Evolutionary conservation across 2,888 invertebrate genomes (phyloP).

Genomic region (Argyresthia albistria): DNA sequence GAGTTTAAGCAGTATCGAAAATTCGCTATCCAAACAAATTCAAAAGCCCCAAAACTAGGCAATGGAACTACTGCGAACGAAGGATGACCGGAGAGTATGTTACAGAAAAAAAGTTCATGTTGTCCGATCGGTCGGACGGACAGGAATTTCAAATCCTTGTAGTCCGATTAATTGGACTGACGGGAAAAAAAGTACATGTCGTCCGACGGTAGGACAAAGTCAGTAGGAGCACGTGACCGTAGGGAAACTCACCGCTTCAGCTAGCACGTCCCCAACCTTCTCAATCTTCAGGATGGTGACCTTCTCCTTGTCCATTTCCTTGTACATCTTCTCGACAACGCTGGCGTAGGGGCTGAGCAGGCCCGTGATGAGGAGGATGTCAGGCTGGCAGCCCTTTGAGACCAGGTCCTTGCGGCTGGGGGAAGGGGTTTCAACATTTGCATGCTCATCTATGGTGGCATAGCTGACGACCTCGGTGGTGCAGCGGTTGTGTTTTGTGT

Average conservation of each 20-base stretch:
- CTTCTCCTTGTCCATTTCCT: slow-evolving; percentile 84
- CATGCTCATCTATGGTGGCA: too few species aligned
- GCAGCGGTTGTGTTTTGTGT: too few species aligned
- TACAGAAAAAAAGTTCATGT: too few species aligned
- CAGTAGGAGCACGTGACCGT: background rate
- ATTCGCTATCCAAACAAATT: too few species aligned
- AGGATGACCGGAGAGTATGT: too few species aligned
- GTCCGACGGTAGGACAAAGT: background rate
- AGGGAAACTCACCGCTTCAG: slow-evolving; percentile 79
- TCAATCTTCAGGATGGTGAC: slow-evolving; percentile 89
- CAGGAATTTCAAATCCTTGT: background rate
- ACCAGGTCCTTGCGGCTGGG: slow-evolving; percentile 80
- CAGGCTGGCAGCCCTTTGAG: slow-evolving; percentile 80
- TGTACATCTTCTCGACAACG: slow-evolving; percentile 85
- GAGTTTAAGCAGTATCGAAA: too few species aligned
- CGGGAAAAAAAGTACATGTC: too few species aligned
- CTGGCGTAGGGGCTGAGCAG: slow-evolving; percentile 83
- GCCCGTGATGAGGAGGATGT: slow-evolving; percentile 86
- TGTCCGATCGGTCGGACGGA: background rate
- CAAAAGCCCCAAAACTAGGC: too few species aligned
- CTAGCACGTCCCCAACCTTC: slow-evolving; percentile 88
- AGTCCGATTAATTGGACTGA: background rate
- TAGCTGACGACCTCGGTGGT: too few species aligned
- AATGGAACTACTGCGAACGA: too few species aligned
- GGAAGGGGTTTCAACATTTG: too few species aligned